Conservation (phyloP, 2,888 invertebrate genomes). For the Stenotaenia linearis region DNA sequence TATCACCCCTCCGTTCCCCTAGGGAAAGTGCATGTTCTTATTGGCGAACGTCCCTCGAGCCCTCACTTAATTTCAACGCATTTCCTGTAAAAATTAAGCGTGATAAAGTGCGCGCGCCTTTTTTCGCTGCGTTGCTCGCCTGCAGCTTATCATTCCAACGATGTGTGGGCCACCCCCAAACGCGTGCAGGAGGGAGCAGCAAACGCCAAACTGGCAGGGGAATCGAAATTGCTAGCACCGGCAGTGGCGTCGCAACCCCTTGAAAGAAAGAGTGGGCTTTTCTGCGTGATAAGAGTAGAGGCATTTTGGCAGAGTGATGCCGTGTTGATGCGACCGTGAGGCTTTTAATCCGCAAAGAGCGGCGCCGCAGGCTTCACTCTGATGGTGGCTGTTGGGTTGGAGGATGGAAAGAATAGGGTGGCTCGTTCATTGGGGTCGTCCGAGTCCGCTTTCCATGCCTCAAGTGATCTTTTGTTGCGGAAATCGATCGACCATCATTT, state of each 20-base stretch:
- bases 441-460: background rate
- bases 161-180: slow-evolving; percentile 14
- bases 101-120: slow-evolving; percentile 27
- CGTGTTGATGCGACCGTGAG: slow-evolving; percentile 19
- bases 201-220: background rate
- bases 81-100: slow-evolving; percentile 30
- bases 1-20: background rate
- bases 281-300: background rate
- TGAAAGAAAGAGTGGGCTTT: slow-evolving; percentile 1
- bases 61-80: slow-evolving; percentile 29
- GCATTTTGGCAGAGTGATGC: slow-evolving; percentile 1
- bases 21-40: background rate
- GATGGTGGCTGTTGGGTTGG: background rate
- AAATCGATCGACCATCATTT: slow-evolving; percentile 30
- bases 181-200: slow-evolving; percentile 3
- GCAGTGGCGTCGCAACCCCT: slow-evolving; percentile 1
- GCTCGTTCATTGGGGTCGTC: background rate
- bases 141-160: slow-evolving; percentile 24
- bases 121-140: slow-evolving; percentile 13
- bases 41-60: slow-evolving; percentile 13
- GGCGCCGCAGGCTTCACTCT: background rate
- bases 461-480: slow-evolving; percentile 23
- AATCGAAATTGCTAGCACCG: background rate
- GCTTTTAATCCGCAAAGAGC: slow-evolving; percentile 13
- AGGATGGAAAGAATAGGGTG: background rate